Evolutionary conservation across 2,888 invertebrate species (phyloP).

Genomic region (Nomada goodeniana): DNA sequence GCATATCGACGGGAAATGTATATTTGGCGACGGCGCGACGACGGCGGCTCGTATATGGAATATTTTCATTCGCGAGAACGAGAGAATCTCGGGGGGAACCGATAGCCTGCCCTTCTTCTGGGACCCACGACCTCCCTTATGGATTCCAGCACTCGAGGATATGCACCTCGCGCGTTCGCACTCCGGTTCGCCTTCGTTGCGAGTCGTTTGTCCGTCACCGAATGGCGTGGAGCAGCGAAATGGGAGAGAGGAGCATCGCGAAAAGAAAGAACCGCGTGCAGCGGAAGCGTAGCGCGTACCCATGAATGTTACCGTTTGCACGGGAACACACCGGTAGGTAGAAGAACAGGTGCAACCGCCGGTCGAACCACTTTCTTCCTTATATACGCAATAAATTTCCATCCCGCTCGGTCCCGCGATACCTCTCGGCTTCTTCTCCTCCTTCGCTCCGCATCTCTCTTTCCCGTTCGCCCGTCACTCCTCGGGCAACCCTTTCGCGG

Average conservation of each 20-base stretch:
- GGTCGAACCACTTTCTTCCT: conserved; percentile 64
- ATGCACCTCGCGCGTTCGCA: background rate
- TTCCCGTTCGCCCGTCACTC: background rate
- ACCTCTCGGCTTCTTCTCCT: background rate
- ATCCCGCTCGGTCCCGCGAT: conserved; percentile 36
- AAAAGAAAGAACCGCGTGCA: background rate
- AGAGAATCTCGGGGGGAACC: conserved; percentile 46
- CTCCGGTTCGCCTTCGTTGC: background rate
- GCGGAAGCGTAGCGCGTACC: conserved; percentile 48
- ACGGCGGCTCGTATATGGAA: background rate
- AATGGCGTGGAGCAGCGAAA: background rate
- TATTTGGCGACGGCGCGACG: conserved; percentile 14
- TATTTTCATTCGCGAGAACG: conserved; percentile 2
- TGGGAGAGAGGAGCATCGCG: background rate
- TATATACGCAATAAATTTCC: conserved; percentile 65
- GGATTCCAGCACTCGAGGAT: background rate
- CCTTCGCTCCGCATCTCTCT: background rate
- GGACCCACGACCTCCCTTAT: conserved; percentile 13
- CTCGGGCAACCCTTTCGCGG: background rate
- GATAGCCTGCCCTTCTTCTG: conserved; percentile 40
- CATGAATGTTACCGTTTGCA: conserved; percentile 61
- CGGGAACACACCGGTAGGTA: conserved; percentile 49
- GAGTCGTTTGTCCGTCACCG: too few species aligned
- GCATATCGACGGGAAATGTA: conserved; percentile 29
- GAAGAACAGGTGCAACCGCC: conserved; percentile 60